These are phyloP conservation scores for Poicephalus meyeri DNA, from an alignment of 2,113 vertebrate species.

Conservation along the genomic window DNA sequence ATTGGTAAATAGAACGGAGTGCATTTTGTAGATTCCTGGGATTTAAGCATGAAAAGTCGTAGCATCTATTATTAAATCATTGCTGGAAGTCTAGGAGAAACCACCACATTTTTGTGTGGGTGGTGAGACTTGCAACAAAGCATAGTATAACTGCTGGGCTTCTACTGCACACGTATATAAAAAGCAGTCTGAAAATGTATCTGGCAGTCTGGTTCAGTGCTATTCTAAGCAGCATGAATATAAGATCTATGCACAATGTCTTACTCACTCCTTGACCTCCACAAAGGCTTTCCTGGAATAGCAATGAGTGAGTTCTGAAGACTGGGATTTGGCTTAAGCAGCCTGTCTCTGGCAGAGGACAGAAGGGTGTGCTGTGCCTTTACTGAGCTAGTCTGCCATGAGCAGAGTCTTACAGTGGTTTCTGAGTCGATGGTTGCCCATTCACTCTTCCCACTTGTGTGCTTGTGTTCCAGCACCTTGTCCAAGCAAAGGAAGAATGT, in stretches of 20 bases:
- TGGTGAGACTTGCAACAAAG: conserved; percentile 59
- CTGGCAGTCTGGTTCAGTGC: conserved; percentile 47
- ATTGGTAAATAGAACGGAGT: conserved; percentile 17
- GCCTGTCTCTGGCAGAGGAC: not conserved
- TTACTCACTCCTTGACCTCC: conserved; percentile 58
- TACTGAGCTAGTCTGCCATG: rapidly evolving
- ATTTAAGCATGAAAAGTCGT: conserved; percentile 10
- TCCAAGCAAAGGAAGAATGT: conserved; percentile 98
- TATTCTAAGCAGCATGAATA: conserved; percentile 48
- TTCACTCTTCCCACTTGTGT: conserved; percentile 22
- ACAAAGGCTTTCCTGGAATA: conserved; percentile 51
- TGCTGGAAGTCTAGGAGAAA: conserved; percentile 45
- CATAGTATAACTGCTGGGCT: conserved; percentile 52
- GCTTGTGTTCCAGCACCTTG: conserved; percentile 79
- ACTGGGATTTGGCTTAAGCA: conserved; percentile 9
- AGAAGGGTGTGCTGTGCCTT: not conserved
- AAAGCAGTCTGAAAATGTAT: conserved; percentile 60
- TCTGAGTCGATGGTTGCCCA: rapidly evolving
- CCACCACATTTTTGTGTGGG: conserved; percentile 22
- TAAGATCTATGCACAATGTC: conserved; percentile 24
- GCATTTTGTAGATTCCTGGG: conserved; percentile 36
- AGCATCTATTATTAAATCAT: conserved; percentile 60
- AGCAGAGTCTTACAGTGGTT: not conserved
- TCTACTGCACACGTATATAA: conserved; percentile 35
- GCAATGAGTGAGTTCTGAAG: conserved; percentile 3